phyloP scores from a whole-genome alignment of 2,797 vertebrate genomes.

The Eulemur rubriventer region DNA sequence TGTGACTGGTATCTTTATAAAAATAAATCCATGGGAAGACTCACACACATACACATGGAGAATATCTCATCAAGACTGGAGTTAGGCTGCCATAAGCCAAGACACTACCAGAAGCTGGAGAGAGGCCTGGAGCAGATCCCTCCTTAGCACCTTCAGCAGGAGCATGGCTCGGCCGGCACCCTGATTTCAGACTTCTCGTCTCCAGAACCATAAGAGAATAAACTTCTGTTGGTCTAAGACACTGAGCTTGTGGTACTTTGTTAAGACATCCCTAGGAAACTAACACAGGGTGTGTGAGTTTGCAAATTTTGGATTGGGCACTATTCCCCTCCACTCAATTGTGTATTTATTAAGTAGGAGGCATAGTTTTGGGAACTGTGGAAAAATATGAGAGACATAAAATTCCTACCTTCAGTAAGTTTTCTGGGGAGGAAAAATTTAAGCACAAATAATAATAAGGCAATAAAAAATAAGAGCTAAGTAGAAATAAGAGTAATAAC shows the following conservation, averaged over 20 bases:
- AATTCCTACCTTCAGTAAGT: neutral
- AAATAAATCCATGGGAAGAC: neutral
- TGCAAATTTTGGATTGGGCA: neutral
- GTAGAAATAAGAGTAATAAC: neutral
- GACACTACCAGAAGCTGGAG: neutral
- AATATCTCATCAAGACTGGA: neutral
- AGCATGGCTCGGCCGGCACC: accelerated
- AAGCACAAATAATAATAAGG: neutral
- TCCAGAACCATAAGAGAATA: neutral
- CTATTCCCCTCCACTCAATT: neutral
- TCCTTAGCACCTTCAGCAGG: neutral
- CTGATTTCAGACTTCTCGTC: neutral
- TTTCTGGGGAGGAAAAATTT: neutral
- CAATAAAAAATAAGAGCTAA: neutral
- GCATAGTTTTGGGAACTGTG: neutral
- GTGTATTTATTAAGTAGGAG: neutral
- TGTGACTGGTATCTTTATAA: neutral
- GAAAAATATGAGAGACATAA: neutral
- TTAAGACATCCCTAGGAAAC: neutral
- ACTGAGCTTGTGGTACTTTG: neutral
- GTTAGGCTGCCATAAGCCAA: neutral
- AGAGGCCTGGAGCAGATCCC: neutral
- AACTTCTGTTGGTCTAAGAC: neutral
- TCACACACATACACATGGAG: neutral
- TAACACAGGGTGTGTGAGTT: neutral